These are phyloP conservation scores for Gastrophysa polygoni DNA, from an alignment of 2,888 invertebrate genomes.

Conservation along the genomic window DNA sequence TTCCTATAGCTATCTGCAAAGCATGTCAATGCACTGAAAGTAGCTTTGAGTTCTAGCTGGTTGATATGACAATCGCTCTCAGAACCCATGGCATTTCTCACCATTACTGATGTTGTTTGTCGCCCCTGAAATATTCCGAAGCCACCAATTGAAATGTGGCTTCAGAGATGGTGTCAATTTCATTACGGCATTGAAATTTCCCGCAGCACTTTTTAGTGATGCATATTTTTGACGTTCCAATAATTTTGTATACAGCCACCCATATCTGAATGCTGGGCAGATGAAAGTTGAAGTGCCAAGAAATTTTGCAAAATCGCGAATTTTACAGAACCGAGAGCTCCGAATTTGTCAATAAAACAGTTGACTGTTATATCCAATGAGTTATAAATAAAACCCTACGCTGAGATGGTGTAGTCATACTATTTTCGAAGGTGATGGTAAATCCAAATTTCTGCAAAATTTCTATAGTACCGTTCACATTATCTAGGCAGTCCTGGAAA, in stretches of 20 bases:
- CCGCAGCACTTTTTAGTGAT: not conserved
- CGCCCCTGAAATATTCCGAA: slow-evolving; percentile 14
- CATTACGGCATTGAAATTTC: slow-evolving; percentile 16
- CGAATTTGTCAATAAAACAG: too few species aligned
- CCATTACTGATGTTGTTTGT: slow-evolving; percentile 18
- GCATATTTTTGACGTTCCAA: slow-evolving; percentile 1
- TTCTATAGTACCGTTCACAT: too few species aligned
- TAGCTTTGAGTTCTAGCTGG: not conserved
- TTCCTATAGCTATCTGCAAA: too few species aligned
- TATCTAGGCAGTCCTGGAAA: too few species aligned
- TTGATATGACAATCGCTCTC: slow-evolving; percentile 31
- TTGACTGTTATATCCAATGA: too few species aligned
- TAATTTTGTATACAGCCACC: slow-evolving; percentile 9
- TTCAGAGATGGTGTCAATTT: not conserved
- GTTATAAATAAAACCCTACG: too few species aligned
- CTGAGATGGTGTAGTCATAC: too few species aligned
- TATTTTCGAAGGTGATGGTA: too few species aligned
- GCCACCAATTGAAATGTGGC: slow-evolving; percentile 36
- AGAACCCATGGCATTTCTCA: slow-evolving; percentile 30
- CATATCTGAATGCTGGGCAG: slow-evolving; percentile 22
- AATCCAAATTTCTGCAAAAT: too few species aligned
- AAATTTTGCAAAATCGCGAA: slow-evolving; percentile 20
- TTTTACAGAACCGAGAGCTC: too few species aligned
- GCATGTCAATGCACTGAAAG: not conserved
- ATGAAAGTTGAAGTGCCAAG: slow-evolving; percentile 29